phyloP scores from a whole-genome alignment of 2,113 vertebrate genomes.

The crab-eating macaque (Macaca fascicularis) region DNA sequence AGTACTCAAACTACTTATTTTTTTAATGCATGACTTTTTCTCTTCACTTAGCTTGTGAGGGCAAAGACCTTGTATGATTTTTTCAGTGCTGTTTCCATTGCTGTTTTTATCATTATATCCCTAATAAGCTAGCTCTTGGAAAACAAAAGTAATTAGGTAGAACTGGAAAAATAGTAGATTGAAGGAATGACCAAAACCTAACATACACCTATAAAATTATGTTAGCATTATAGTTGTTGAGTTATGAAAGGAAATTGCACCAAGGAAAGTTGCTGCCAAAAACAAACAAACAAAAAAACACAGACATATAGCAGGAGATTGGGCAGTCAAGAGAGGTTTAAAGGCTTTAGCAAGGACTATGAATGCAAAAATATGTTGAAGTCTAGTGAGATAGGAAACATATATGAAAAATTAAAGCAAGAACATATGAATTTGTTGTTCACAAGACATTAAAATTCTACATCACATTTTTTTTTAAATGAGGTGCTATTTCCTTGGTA shows the following conservation, averaged over 20 bases:
- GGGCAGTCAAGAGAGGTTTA: not conserved
- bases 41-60: not conserved
- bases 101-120: not conserved
- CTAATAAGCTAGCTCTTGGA: not conserved
- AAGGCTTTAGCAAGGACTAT: not conserved
- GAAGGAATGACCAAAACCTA: not conserved
- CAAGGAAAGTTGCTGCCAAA: not conserved
- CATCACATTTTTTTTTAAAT: not conserved
- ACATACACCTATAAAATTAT: not conserved
- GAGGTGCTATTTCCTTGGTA: not conserved
- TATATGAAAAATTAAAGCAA: not conserved
- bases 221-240: not conserved
- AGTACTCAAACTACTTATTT: not conserved
- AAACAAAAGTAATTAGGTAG: not conserved
- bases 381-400: not conserved
- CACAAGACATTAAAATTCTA: not conserved
- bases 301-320: not conserved
- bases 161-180: not conserved
- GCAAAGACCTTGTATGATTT: not conserved
- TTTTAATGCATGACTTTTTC: not conserved
- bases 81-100: not conserved
- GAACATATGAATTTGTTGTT: not conserved
- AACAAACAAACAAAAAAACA: fast-evolving
- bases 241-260: not conserved
- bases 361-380: not conserved